These are phyloP conservation scores for Cyanoramphus novaezelandiae DNA, from an alignment of 2,113 vertebrate species.

Conservation along the genomic window DNA sequence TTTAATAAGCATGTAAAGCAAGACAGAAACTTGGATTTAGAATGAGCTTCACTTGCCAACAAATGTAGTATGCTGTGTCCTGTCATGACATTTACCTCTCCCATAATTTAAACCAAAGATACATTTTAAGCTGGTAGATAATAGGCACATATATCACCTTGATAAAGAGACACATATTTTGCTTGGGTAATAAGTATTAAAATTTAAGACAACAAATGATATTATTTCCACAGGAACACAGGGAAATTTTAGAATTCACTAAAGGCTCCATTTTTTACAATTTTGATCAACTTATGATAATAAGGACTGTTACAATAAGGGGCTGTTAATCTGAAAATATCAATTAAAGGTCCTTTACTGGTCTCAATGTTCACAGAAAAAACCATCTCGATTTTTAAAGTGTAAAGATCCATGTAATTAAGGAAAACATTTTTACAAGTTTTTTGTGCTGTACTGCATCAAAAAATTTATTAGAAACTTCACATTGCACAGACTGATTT, in stretches of 20 bases:
- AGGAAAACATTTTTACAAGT: not conserved
- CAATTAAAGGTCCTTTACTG: not conserved
- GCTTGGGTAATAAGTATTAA: not conserved
- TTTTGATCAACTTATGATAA: not conserved
- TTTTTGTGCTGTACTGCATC: not conserved
- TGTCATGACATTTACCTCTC: not conserved
- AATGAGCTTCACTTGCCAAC: not conserved
- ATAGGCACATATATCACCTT: not conserved
- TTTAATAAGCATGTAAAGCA: not conserved
- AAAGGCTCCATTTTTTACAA: rapidly evolving
- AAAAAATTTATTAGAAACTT: not conserved
- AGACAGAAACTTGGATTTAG: not conserved
- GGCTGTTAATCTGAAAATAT: not conserved
- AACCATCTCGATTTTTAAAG: not conserved
- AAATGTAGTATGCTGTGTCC: not conserved
- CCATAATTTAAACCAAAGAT: not conserved
- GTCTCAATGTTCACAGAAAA: not conserved
- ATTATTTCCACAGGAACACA: not conserved
- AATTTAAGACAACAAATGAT: not conserved
- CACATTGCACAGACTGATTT: not conserved
- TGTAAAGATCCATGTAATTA: not conserved
- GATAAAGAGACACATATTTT: not conserved
- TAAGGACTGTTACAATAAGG: not conserved
- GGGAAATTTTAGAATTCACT: not conserved
- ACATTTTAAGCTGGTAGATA: not conserved